Conservation (phyloP, 2,888 invertebrate genomes). For the Podabrus alpinus region DNA sequence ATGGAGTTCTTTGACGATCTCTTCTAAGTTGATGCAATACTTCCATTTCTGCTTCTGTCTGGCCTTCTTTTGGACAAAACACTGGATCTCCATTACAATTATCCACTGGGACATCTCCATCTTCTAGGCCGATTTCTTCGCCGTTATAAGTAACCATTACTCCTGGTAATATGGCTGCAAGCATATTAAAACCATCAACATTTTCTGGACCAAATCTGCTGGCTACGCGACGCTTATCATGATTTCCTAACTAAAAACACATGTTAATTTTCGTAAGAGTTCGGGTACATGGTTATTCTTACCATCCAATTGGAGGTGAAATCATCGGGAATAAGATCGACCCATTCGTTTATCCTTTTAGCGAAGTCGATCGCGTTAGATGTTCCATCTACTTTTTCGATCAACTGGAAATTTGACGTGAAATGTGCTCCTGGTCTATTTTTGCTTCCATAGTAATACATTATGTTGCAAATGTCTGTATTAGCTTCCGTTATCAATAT, state of each 20-base stretch:
- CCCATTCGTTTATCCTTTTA: neutral
- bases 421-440: constrained; percentile 66
- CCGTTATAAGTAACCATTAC: neutral
- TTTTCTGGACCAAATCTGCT: neutral
- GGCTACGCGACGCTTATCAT: neutral
- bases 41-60: constrained; percentile 50
- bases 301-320: constrained; percentile 78
- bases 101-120: neutral
- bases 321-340: constrained; percentile 60
- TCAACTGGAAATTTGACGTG: constrained; percentile 79
- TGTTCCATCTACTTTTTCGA: constrained; percentile 49
- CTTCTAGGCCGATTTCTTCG: neutral
- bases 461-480: constrained; percentile 61
- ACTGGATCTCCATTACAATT: neutral
- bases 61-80: neutral
- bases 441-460: constrained; percentile 67
- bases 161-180: neutral
- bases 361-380: neutral
- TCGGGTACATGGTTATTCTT: constrained; percentile 46
- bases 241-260: neutral
- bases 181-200: neutral
- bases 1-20: constrained; percentile 79
- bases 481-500: constrained; percentile 81
- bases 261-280: neutral
- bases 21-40: constrained; percentile 64